Conservation (phyloP, 1,140 invertebrate species). For the Chionoecetes opilio region DNA sequence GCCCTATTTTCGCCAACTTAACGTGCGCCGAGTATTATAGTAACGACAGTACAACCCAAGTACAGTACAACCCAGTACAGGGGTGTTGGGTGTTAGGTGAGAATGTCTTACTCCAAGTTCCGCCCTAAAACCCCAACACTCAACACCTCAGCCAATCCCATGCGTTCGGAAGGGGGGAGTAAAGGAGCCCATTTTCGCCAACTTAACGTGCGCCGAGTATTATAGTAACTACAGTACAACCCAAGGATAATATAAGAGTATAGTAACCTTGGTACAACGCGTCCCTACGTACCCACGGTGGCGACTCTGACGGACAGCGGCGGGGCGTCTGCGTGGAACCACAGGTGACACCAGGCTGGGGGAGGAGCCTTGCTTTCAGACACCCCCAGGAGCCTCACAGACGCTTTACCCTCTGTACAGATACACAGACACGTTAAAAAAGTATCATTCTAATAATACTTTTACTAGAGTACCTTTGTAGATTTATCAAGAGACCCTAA, state of each 20-base stretch:
- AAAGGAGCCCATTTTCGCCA: too few species aligned
- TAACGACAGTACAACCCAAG: background rate
- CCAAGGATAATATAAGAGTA: background rate
- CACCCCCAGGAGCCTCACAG: background rate
- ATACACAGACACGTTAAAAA: too few species aligned
- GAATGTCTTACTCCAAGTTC: too few species aligned
- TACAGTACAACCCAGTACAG: background rate
- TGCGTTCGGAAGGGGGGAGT: too few species aligned
- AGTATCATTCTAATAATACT: background rate
- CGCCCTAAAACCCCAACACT: too few species aligned
- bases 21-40: too few species aligned
- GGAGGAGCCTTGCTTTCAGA: background rate
- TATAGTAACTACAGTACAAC: background rate
- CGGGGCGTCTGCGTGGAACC: conserved; percentile 2
- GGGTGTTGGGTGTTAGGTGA: background rate
- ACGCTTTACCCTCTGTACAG: background rate
- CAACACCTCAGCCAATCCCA: too few species aligned
- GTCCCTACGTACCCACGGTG: background rate
- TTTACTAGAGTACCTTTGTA: background rate
- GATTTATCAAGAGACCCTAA: background rate
- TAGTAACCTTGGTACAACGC: too few species aligned
- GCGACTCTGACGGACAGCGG: conserved; percentile 1
- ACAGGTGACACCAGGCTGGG: conserved; percentile 13
- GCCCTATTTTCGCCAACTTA: too few species aligned
- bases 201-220: too few species aligned